Conservation (phyloP, 2,797 vertebrate species). For the Poecilia picta region DNA sequence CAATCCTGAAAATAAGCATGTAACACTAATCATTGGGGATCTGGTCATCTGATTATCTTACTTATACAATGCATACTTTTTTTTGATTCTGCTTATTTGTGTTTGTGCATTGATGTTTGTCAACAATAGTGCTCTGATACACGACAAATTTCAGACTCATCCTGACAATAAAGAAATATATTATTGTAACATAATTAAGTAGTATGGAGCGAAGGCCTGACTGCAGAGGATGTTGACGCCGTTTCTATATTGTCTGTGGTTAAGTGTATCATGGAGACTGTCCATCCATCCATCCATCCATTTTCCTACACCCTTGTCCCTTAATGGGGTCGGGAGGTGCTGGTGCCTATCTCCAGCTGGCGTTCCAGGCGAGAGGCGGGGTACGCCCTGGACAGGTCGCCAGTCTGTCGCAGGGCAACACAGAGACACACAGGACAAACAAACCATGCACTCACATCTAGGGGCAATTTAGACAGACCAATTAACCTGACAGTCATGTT, state of each 20-base stretch:
- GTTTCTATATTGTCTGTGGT: background rate
- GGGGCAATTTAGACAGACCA: too few species aligned
- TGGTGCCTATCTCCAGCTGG: too few species aligned
- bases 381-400: too few species aligned
- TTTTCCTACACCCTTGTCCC: too few species aligned
- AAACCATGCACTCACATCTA: too few species aligned
- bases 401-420: too few species aligned
- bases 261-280: background rate
- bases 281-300: background rate
- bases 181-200: background rate
- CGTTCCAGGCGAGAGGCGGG: too few species aligned
- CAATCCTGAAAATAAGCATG: background rate
- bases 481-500: too few species aligned
- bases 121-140: background rate
- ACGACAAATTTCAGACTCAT: background rate
- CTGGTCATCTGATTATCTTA: background rate
- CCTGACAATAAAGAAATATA: background rate
- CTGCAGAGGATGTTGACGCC: background rate
- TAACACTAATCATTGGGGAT: background rate
- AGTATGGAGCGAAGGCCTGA: background rate
- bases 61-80: background rate
- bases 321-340: too few species aligned
- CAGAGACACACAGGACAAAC: too few species aligned
- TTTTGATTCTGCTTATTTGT: background rate
- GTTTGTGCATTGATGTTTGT: background rate